phyloP scores from a whole-genome alignment of 2,888 invertebrate genomes.

The Nemotelus nigrinus region DNA sequence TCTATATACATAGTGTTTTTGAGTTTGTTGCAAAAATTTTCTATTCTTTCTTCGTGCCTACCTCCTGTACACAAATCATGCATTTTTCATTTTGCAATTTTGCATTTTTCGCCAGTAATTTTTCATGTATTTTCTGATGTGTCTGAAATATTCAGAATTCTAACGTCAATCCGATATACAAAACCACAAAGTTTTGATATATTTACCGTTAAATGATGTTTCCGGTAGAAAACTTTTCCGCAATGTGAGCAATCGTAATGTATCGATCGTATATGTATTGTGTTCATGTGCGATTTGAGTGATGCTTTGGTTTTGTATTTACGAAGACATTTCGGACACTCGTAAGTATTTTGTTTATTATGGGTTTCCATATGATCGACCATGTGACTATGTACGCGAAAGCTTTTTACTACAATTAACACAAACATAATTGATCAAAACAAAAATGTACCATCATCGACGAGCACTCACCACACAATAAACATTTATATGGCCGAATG shows the following conservation, averaged over 20 bases:
- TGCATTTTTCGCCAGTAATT: not conserved
- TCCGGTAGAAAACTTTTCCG: conserved; percentile 44
- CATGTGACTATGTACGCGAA: conserved; percentile 47
- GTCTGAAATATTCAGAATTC: conserved; percentile 32
- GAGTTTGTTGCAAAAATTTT: too few species aligned
- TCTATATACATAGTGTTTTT: not conserved
- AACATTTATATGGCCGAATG: conserved; percentile 43
- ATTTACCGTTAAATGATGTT: conserved; percentile 47
- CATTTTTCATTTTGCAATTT: not conserved
- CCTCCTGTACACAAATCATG: not conserved
- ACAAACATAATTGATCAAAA: not conserved
- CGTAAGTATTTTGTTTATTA: conserved; percentile 37
- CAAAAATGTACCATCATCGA: not conserved
- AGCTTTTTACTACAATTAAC: conserved; percentile 41
- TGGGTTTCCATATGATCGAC: conserved; percentile 49
- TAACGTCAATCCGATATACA: not conserved
- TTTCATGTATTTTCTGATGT: conserved; percentile 44
- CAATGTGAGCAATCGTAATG: conserved; percentile 39
- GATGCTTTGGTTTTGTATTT: conserved; percentile 48
- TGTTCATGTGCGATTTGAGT: conserved; percentile 45
- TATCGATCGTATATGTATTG: conserved; percentile 39
- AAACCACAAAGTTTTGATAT: too few species aligned
- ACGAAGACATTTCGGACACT: conserved; percentile 45
- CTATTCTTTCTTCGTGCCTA: too few species aligned
- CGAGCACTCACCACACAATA: conserved; percentile 42